Percentiles rank a stretch among this genome's conserved stretches.
These are phyloP conservation scores for Cyanoramphus novaezelandiae DNA, from an alignment of 2,113 vertebrate genomes.

Conservation along the genomic window DNA sequence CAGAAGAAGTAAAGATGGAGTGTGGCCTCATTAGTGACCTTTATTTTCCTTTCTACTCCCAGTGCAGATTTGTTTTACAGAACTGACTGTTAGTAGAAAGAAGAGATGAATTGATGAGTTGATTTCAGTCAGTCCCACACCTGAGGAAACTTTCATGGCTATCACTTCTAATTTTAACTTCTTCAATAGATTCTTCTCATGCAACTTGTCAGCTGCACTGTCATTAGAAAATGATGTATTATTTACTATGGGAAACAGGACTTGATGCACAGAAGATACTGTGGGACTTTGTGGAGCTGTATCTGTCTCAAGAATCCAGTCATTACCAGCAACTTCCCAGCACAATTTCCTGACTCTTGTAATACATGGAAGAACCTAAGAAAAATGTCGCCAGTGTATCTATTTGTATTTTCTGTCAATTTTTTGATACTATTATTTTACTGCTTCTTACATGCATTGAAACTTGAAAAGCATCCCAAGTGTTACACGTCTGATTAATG, in stretches of 20 bases:
- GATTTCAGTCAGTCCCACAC: not conserved
- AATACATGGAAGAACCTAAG: not conserved
- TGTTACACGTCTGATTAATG: not conserved
- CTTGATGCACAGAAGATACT: not conserved
- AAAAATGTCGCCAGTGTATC: not conserved
- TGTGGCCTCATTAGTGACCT: not conserved
- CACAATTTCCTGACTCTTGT: not conserved
- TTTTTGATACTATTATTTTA: not conserved
- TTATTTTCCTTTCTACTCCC: not conserved
- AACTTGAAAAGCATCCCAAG: not conserved
- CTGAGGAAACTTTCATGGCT: not conserved
- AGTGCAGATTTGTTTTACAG: not conserved
- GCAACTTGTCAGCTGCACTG: not conserved
- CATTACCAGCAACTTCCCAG: not conserved
- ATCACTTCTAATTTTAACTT: not conserved
- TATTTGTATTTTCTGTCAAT: not conserved
- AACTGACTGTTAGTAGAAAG: not conserved
- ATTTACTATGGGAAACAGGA: not conserved
- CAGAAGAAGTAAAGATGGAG: rapidly evolving
- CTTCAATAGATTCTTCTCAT: not conserved
- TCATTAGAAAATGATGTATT: not conserved
- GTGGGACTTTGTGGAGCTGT: not conserved
- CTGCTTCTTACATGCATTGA: not conserved
- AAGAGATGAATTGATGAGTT: not conserved
- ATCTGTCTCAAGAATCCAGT: not conserved